phyloP scores from a whole-genome alignment of 2,797 vertebrate genomes.

The Myotis myotis region DNA sequence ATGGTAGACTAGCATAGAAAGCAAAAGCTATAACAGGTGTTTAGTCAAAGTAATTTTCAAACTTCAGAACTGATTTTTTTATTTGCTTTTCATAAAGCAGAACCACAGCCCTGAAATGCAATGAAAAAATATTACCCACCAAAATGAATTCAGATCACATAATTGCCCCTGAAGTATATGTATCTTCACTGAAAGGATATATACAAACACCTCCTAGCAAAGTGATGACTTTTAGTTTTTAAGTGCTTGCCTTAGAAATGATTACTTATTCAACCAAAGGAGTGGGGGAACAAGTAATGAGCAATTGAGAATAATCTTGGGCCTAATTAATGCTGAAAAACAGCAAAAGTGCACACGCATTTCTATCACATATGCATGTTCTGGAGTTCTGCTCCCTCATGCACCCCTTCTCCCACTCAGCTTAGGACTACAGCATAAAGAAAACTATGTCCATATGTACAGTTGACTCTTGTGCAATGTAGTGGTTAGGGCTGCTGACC shows the following conservation, averaged over 20 bases:
- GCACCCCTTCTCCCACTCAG: not conserved
- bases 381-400: not conserved
- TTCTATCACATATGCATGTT: not conserved
- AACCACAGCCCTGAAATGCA: not conserved
- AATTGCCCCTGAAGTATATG: constrained; percentile 52
- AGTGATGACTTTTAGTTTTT: constrained; percentile 71
- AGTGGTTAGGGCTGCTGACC: not conserved
- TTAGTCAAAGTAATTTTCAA: constrained; percentile 61
- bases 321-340: constrained; percentile 40
- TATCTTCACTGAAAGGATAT: constrained; percentile 52
- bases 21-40: constrained; percentile 62
- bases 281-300: constrained; percentile 37
- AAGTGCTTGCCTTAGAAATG: constrained; percentile 73
- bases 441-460: not conserved
- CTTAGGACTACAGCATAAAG: not conserved
- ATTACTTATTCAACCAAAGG: constrained; percentile 73
- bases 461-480: not conserved
- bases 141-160: constrained; percentile 66
- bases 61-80: constrained; percentile 51
- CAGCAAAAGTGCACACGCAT: not conserved
- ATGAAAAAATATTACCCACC: constrained; percentile 11
- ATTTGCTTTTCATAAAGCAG: constrained; percentile 60
- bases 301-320: constrained; percentile 12
- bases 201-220: constrained; percentile 54
- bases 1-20: not conserved